These are phyloP conservation scores for Ophion ellenae DNA, from an alignment of 2,888 invertebrate genomes.

Conservation along the genomic window DNA sequence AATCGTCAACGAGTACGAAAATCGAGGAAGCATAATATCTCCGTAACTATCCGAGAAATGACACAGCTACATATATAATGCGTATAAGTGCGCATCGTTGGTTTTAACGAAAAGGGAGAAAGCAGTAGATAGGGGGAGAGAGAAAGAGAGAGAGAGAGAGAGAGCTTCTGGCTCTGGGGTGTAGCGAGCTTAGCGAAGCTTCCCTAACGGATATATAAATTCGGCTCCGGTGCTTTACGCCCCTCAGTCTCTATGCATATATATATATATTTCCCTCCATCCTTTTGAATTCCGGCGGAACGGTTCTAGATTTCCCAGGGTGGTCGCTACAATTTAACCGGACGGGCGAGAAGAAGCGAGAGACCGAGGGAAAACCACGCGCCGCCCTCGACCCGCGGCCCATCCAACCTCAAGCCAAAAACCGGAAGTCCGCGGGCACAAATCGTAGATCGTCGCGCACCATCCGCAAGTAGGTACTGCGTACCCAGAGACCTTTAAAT, in stretches of 20 bases:
- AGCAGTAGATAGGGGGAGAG: slow-evolving; percentile 21
- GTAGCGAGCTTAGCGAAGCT: slow-evolving; percentile 64
- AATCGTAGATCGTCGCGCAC: slow-evolving; percentile 60
- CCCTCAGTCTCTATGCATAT: not conserved
- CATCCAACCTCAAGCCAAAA: slow-evolving; percentile 50
- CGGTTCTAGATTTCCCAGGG: slow-evolving; percentile 69
- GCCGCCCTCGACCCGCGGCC: slow-evolving; percentile 25
- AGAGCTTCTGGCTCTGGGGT: slow-evolving; percentile 43
- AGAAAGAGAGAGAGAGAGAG: slow-evolving; percentile 32
- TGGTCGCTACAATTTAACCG: slow-evolving; percentile 66
- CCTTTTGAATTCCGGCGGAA: slow-evolving; percentile 75
- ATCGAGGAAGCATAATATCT: slow-evolving; percentile 5
- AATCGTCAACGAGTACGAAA: slow-evolving; percentile 19
- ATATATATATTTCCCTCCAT: slow-evolving; percentile 36
- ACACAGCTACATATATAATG: not conserved
- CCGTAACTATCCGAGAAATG: slow-evolving; percentile 15
- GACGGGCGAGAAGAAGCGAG: slow-evolving; percentile 30
- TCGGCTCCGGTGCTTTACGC: slow-evolving; percentile 53
- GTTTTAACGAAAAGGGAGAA: too few species aligned
- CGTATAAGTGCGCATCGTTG: too few species aligned
- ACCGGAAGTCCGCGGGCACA: slow-evolving; percentile 63
- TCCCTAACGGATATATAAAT: slow-evolving; percentile 66
- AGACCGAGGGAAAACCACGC: slow-evolving; percentile 22
- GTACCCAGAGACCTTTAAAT: slow-evolving; percentile 63
- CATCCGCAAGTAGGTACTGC: slow-evolving; percentile 39